phyloP scores from a whole-genome alignment of 2,888 invertebrate species.

The Lepidochrysops patricia region DNA sequence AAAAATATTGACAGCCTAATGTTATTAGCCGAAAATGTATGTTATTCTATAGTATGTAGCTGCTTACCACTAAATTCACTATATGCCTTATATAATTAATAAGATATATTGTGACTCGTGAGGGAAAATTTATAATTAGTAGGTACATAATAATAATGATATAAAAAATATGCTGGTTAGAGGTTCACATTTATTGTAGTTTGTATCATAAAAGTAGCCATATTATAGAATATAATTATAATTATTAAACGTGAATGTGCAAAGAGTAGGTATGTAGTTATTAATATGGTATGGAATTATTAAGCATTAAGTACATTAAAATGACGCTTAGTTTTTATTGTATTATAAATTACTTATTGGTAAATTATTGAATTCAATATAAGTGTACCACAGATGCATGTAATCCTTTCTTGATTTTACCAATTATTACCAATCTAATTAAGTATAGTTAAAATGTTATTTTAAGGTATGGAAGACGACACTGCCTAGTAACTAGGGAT shows the following conservation, averaged over 20 bases:
- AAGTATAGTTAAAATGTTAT: neutral
- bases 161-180: conserved; percentile 62
- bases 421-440: neutral
- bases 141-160: conserved; percentile 19
- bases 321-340: neutral
- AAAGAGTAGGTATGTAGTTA: neutral
- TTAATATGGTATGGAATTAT: conserved; percentile 22
- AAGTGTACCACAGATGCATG: neutral
- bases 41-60: neutral
- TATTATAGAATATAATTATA: neutral
- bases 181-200: conserved; percentile 65
- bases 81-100: conserved; percentile 42
- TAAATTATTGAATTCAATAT: conserved; percentile 2
- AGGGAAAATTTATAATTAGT: neutral
- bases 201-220: conserved; percentile 36
- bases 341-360: conserved; percentile 3
- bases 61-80: conserved; percentile 29
- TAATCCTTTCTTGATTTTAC: neutral
- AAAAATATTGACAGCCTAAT: no score
- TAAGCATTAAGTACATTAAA: conserved; percentile 23
- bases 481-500: neutral
- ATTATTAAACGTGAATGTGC: neutral
- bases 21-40: neutral
- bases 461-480: neutral
- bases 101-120: conserved; percentile 19